Conservation (phyloP, 2,797 vertebrate genomes). For the Sebastes hubbsi region DNA sequence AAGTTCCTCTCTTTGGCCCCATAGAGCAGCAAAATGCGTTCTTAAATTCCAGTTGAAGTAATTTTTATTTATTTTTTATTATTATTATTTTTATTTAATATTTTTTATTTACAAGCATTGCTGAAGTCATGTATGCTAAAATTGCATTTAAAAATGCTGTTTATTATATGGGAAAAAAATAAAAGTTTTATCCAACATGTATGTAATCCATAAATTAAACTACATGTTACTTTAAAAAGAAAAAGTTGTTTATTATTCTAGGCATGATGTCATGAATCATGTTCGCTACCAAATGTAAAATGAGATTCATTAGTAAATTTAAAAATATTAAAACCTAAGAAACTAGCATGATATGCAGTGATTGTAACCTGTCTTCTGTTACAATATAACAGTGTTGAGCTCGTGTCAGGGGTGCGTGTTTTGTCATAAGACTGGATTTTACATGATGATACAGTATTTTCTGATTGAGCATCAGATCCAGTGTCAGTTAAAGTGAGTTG, state of each 20-base stretch:
- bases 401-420: neutral
- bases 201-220: neutral
- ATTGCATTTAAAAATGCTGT: too few species aligned
- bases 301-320: neutral
- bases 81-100: too few species aligned
- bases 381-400: neutral
- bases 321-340: neutral
- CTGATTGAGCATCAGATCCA: neutral
- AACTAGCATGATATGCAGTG: neutral
- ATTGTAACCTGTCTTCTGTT: neutral
- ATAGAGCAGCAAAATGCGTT: too few species aligned
- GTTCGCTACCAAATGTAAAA: neutral
- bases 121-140: too few species aligned
- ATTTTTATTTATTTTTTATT: too few species aligned
- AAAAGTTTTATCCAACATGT: too few species aligned
- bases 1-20: too few species aligned
- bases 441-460: neutral
- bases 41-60: too few species aligned
- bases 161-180: too few species aligned
- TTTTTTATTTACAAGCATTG: too few species aligned
- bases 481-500: constrained; percentile 7
- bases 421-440: neutral
- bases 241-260: constrained; percentile 14
- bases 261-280: neutral
- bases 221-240: neutral